Base-by-base conservation (phyloP, 2,888 invertebrate genomes). In the Dioctria rufipes region DNA sequence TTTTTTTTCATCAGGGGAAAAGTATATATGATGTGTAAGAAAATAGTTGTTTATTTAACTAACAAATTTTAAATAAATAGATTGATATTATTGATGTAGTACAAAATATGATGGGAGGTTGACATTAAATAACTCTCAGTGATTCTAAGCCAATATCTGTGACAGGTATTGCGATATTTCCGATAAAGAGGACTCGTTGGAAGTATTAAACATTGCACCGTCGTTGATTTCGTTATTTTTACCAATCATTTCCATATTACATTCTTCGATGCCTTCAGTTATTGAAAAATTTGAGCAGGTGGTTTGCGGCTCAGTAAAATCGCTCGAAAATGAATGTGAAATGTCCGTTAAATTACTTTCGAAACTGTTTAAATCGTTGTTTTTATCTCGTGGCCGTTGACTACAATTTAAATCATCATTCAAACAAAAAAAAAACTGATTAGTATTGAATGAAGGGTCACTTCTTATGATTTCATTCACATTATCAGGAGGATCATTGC, bases 151-250 rank as follows among this genome's bases (percentile, higher is more conserved):
- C 73, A 73, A 42, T 42, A 73, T 73, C 51, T 73, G 73, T 37
- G 73, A 73, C 42, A 73, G 58, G 40, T 73, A 73, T 13, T 73
- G 73, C 54, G 73, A 73, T 9, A 73, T 73, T 60, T 73, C 73
- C 6, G 73, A 58, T 13, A 73, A n/a, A 11, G 73, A 73, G 11
- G 73, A 73, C 58, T 73, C 73, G n/a, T 60, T 73, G 3, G 73
- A 73, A 11, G 73, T 58, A 25, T 40, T 54, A 73, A 73, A 73
- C 37, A 51, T 13, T 8, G 69, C 37, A 51, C 49, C 69, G 49
- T 69, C 69, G 4, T 5, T 51, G 51, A 8, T 54, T 54, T 69
- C 69, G 39, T 25, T 11, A 37, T 51, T 37, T 37, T 51, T 69
- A 51, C 11, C 37, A 11, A 49, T 37, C 4, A 4, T 8, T 4